Evolutionary conservation across 2,888 invertebrate genomes (phyloP).

Genomic region (Adelphocoris suturalis): DNA sequence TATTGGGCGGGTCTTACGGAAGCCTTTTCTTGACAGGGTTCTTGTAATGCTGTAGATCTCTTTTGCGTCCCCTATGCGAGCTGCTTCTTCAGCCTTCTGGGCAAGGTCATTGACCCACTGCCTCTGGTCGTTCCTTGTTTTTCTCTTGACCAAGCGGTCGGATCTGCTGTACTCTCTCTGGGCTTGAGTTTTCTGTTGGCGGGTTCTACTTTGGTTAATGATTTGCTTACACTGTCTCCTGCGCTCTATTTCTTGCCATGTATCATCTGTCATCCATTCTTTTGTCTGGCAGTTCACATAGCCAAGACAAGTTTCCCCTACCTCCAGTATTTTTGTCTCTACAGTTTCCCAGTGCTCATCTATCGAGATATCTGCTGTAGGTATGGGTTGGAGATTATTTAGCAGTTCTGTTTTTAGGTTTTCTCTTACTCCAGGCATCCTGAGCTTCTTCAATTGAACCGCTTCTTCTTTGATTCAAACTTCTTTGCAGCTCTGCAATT

Average conservation of each 20-base stretch:
- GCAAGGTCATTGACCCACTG: conserved; percentile 44
- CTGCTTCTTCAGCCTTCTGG: conserved; percentile 36
- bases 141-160: conserved; percentile 18
- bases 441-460: conserved; percentile 37
- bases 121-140: conserved; percentile 31
- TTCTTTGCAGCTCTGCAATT: conserved; percentile 28
- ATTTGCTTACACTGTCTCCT: conserved; percentile 23
- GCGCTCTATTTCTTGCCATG: conserved; percentile 40
- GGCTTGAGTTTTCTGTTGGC: conserved; percentile 28
- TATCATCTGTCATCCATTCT: conserved; percentile 43
- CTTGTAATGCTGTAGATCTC: conserved; percentile 56
- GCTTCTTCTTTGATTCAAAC: conserved; percentile 34
- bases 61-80: conserved; percentile 32
- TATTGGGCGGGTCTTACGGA: too few species aligned
- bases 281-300: conserved; percentile 3
- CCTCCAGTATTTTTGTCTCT: conserved; percentile 28
- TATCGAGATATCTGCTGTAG: conserved; percentile 11
- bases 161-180: conserved; percentile 32
- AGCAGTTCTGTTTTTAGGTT: not conserved
- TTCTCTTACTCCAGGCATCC: conserved; percentile 24
- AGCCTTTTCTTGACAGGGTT: conserved; percentile 54
- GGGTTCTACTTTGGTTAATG: conserved; percentile 26
- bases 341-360: conserved; percentile 43
- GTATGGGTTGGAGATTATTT: conserved; percentile 22
- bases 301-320: conserved; percentile 22